Conservation (phyloP, 2,113 vertebrate species). For the Rana temporaria region DNA sequence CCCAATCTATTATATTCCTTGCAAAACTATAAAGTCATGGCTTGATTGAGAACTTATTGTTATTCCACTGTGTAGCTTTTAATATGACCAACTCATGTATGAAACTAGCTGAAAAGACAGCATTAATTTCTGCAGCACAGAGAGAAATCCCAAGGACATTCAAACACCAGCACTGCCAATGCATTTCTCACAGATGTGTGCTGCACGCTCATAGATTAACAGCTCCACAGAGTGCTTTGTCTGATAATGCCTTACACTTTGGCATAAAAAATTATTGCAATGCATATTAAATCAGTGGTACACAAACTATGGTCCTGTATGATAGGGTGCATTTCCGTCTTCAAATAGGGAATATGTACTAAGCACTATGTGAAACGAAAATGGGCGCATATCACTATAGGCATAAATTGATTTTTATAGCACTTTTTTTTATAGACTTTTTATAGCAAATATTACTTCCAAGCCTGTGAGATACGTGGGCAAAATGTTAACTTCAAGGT, state of each 20-base stretch:
- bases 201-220: neutral
- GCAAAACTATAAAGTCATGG: neutral
- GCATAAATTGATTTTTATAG: no score
- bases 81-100: neutral
- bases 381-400: no score
- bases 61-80: neutral
- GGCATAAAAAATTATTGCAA: neutral
- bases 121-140: neutral
- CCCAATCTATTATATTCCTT: neutral
- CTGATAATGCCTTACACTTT: neutral
- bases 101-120: neutral
- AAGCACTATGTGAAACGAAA: no score
- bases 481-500: no score
- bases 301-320: neutral
- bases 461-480: no score
- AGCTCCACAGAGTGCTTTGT: neutral
- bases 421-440: no score
- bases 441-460: no score
- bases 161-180: neutral
- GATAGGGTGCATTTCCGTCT: neutral
- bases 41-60: neutral
- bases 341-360: no score
- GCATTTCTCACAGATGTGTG: slow-evolving; percentile 9
- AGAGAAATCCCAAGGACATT: slow-evolving; percentile 8
- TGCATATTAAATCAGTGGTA: neutral